Conservation (phyloP, 35 echinoderm and acorn worm genomes). For the Eucidaris tribuloides region DNA sequence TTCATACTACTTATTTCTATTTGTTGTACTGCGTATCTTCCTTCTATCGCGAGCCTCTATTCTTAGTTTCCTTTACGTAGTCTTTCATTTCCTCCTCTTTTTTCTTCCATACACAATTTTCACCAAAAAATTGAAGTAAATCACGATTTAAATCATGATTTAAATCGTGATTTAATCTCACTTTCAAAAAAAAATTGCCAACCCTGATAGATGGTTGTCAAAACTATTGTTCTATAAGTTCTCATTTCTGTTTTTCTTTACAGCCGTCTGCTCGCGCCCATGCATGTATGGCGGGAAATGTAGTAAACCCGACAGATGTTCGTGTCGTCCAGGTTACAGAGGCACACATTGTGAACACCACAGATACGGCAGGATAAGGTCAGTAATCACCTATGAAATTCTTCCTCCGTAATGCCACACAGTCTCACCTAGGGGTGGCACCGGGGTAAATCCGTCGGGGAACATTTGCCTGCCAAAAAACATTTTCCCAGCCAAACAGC, state of each 20-base stretch:
- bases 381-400: no score
- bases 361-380: no score
- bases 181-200: not conserved
- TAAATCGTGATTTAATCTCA: no score
- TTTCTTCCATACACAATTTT: no score
- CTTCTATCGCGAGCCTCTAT: not conserved
- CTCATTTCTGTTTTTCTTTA: slow-evolving; percentile 11
- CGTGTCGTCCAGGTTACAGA: slow-evolving; percentile 39
- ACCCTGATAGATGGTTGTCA: not conserved
- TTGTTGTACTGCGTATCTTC: not conserved
- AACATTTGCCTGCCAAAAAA: no score
- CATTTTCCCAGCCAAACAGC: no score
- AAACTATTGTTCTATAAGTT: not conserved
- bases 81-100: not conserved
- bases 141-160: no score
- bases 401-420: no score
- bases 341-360: slow-evolving; percentile 62
- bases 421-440: no score
- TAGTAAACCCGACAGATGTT: slow-evolving; percentile 40
- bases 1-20: no score
- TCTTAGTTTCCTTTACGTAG: not conserved
- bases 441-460: no score
- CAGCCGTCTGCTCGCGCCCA: slow-evolving; percentile 53
- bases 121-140: not conserved
- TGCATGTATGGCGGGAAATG: slow-evolving; percentile 87